Evolutionary conservation across 2,113 vertebrate genomes (phyloP), one percentile per base, ranked within the genome.

Genomic region (Mionectes macconnelli): DNA sequence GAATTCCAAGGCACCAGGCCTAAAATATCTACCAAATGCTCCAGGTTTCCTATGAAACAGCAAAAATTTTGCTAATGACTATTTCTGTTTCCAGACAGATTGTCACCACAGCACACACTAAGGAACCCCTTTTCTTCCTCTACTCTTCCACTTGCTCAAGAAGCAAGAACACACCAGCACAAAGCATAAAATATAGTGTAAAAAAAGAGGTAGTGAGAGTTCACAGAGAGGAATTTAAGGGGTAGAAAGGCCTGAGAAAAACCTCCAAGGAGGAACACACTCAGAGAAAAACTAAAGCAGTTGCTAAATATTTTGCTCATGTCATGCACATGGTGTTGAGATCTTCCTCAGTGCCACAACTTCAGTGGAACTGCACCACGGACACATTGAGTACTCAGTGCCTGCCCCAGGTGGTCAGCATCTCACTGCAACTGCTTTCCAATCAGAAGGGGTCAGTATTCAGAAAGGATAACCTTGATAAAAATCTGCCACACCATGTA

Each of bases 181-280:
- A 40, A 79, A 86, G 52, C 35, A 86, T 17, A 12, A 91, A 72
- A 82, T 63, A 30, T 1, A 4, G 13, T 44, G 10, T 40, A 84
- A 89, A 93, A 89, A 93, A 97, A 93, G 76, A 74, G 85, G 92
- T 89, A 94, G 94, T 94, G 94, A 94, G 88, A 93, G 49, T 52
- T 84, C 52, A 86, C 44, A 90, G 59, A 75, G 79, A 80, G 64
- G 78, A 93, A 90, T 95, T 84, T 49, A 74, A 90, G 30, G 52
- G 50, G 39, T 16, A 85, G 42, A 91, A 60, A 77, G 75, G 63
- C 23, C 82, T 78, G 68, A 88, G 77, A 79, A 76, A 77, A 95
- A 28, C 14, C 56, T 78, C 56, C 56, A 55, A 93, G 70, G 42
- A 89, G 59, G 78, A 94, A 87, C 80, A 90, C 18, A 33, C 60